These are phyloP conservation scores for Xenopus petersii DNA, from an alignment of 2,797 vertebrate genomes.

Conservation along the genomic window DNA sequence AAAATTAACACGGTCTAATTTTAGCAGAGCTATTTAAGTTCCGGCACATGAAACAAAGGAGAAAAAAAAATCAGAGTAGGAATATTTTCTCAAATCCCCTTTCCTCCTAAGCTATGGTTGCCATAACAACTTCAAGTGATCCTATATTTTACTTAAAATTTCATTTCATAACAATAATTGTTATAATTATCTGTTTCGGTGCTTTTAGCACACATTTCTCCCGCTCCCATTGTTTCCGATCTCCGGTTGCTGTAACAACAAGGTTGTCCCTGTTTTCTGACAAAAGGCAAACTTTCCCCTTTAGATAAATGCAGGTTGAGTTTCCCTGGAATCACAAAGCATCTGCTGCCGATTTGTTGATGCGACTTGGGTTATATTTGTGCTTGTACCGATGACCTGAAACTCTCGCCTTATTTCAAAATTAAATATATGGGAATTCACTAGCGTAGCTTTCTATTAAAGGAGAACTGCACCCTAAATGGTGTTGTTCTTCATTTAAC, in stretches of 20 bases:
- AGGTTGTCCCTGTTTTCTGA: slow-evolving; percentile 46
- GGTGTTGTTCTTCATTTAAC: too few relatives aligned
- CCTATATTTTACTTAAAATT: slow-evolving; percentile 51
- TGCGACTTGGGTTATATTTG: background rate
- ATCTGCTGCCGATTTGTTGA: slow-evolving; percentile 17
- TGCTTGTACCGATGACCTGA: background rate
- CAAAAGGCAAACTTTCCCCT: slow-evolving; percentile 39
- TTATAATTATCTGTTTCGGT: slow-evolving; percentile 49
- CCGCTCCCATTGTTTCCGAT: slow-evolving; percentile 41
- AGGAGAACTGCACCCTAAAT: too few relatives aligned
- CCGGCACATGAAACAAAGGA: slow-evolving; percentile 28
- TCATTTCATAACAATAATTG: slow-evolving; percentile 50
- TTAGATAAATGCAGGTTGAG: slow-evolving; percentile 24
- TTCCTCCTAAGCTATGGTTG: slow-evolving; percentile 40
- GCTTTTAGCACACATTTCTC: slow-evolving; percentile 47
- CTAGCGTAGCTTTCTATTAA: too few relatives aligned
- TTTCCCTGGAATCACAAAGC: slow-evolving; percentile 8
- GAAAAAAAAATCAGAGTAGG: slow-evolving; percentile 11
- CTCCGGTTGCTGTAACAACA: slow-evolving; percentile 47
- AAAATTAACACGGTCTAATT: slow-evolving; percentile 49
- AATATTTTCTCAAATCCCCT: slow-evolving; percentile 42
- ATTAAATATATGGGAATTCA: too few relatives aligned
- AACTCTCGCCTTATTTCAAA: background rate
- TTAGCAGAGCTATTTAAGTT: slow-evolving; percentile 47
- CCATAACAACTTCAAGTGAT: slow-evolving; percentile 49